Percentiles rank a stretch among this genome's conserved stretches.
Conservation (phyloP, 2,888 invertebrate species). For the Leptopilina drosophilae region DNA sequence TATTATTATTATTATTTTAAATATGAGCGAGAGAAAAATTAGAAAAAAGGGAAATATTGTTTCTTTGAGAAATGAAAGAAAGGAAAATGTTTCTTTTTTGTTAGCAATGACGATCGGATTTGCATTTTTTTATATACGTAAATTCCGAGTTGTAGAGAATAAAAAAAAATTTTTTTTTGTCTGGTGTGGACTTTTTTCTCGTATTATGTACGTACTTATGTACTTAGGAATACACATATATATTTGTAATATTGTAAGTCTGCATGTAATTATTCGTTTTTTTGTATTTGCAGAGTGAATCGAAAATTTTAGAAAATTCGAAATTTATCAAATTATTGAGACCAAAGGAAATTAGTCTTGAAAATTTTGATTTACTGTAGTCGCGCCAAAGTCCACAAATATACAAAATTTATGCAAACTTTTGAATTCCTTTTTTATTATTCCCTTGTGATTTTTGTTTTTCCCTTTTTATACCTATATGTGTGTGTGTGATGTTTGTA, state of each 20-base stretch:
- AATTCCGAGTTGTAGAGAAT: constrained; percentile 5
- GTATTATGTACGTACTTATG: constrained; percentile 21
- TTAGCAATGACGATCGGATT: constrained; percentile 15
- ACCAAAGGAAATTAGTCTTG: constrained; percentile 8
- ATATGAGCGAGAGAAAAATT: neutral
- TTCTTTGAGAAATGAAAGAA: neutral
- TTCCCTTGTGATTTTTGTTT: too few species aligned
- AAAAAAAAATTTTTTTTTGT: neutral
- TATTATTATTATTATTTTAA: neutral
- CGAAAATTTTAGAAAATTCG: constrained; percentile 5
- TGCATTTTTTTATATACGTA: neutral
- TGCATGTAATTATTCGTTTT: constrained; percentile 17
- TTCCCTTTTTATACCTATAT: too few species aligned
- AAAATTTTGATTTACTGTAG: constrained; percentile 17
- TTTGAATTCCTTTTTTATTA: too few species aligned
- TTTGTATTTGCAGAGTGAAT: constrained; percentile 28
- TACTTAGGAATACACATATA: constrained; percentile 24
- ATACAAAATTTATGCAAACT: constrained; percentile 24
- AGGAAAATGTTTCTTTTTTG: neutral
- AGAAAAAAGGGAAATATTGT: constrained; percentile 8
- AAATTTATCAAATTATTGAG: constrained; percentile 10
- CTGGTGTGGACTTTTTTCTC: constrained; percentile 23
- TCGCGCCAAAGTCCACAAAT: constrained; percentile 38
- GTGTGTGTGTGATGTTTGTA: too few species aligned
- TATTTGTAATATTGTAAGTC: neutral